Percentiles rank a stretch among this genome's conserved stretches.
Conservation (phyloP, 2,888 invertebrate genomes). For the Oxyteleia sp. region DNA sequence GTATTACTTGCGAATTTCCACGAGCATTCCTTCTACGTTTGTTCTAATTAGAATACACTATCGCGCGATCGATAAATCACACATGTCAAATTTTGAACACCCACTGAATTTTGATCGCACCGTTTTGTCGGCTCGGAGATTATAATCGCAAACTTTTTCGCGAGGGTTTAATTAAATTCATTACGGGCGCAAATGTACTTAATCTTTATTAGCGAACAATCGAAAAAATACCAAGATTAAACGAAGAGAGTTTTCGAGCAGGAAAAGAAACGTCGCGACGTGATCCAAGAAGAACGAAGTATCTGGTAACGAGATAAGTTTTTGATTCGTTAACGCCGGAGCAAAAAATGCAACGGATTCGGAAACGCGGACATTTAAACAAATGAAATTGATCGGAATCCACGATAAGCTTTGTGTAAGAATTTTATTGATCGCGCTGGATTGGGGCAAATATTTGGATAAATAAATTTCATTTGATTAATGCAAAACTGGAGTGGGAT, state of each 20-base stretch:
- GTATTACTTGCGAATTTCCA: slow-evolving; percentile 65
- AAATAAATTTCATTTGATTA: too few relatives aligned
- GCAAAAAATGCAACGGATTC: too few relatives aligned
- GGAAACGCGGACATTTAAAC: too few relatives aligned
- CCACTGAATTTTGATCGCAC: slow-evolving; percentile 30
- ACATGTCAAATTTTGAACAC: slow-evolving; percentile 42
- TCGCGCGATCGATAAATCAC: slow-evolving; percentile 63
- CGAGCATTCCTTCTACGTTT: slow-evolving; percentile 43
- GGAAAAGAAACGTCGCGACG: neutral
- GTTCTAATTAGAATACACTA: slow-evolving; percentile 61
- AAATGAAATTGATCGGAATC: too few relatives aligned
- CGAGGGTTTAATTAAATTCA: slow-evolving; percentile 35
- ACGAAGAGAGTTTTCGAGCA: neutral
- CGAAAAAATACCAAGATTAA: slow-evolving; percentile 31
- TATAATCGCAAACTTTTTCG: slow-evolving; percentile 31
- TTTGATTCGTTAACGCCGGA: neutral
- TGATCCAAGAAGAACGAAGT: slow-evolving; percentile 3
- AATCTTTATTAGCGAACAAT: slow-evolving; percentile 55
- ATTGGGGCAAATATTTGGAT: too few relatives aligned
- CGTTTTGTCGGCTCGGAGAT: neutral
- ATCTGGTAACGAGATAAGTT: slow-evolving; percentile 26
- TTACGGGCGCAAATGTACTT: slow-evolving; percentile 4
- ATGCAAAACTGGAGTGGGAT: too few relatives aligned
- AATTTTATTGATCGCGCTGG: too few relatives aligned
- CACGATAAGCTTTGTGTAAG: too few relatives aligned